Percentiles rank a stretch among this genome's conserved stretches.
phyloP scores from a whole-genome alignment of 2,888 invertebrate genomes.

The Drosophila melanocephala region DNA sequence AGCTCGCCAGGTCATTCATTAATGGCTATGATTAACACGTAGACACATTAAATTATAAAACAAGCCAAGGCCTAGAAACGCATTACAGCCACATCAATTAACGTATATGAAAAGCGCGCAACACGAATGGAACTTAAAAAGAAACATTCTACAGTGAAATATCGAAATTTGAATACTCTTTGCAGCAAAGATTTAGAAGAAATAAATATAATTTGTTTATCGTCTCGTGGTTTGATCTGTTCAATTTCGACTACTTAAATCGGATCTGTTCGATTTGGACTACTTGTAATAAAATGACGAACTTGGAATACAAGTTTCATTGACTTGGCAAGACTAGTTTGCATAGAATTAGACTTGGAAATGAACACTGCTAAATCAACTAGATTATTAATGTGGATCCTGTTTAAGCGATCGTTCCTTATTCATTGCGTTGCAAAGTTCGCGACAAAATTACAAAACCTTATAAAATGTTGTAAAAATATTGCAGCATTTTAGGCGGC shows the following conservation, averaged over 20 bases:
- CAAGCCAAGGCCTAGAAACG: slow-evolving; percentile 33
- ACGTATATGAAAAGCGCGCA: slow-evolving; percentile 46
- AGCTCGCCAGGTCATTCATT: slow-evolving; percentile 61
- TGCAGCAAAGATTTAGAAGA: not conserved
- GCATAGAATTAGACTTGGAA: too few relatives aligned
- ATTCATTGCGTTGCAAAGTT: not conserved
- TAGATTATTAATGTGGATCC: too few relatives aligned
- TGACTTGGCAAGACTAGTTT: not conserved
- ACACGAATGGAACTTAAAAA: slow-evolving; percentile 20
- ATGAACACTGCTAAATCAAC: too few relatives aligned
- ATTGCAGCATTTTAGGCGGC: slow-evolving; percentile 48
- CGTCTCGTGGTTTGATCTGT: too few relatives aligned
- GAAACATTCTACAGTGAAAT: not conserved
- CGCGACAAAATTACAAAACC: not conserved
- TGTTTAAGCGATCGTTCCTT: not conserved
- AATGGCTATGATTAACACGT: slow-evolving; percentile 82
- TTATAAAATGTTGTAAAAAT: slow-evolving; percentile 23
- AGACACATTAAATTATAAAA: slow-evolving; percentile 74
- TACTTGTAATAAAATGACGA: not conserved
- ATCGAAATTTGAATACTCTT: not conserved
- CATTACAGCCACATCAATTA: slow-evolving; percentile 72
- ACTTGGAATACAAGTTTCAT: not conserved
- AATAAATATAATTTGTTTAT: too few relatives aligned
- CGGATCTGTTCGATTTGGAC: not conserved
- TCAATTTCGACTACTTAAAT: not conserved